Evolutionary conservation across 1,140 invertebrate species (phyloP).

Genomic region (Heliconius hermathena): DNA sequence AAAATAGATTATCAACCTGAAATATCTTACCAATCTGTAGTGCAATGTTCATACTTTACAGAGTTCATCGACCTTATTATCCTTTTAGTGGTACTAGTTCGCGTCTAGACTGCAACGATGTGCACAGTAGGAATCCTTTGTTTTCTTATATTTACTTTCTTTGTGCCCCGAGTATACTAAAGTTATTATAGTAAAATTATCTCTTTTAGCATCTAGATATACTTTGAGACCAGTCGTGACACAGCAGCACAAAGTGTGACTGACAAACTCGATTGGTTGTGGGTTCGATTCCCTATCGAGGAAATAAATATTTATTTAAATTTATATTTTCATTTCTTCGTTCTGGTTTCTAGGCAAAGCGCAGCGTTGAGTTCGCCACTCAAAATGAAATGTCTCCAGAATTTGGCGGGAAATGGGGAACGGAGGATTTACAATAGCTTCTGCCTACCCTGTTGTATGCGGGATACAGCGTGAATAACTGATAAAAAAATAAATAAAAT

Average conservation of each 20-base stretch:
- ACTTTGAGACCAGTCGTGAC: too few relatives aligned
- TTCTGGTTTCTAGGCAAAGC: too few relatives aligned
- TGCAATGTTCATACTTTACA: background rate
- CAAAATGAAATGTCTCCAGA: fast-evolving
- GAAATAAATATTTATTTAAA: too few relatives aligned
- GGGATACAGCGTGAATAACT: too few relatives aligned
- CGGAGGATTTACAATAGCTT: too few relatives aligned
- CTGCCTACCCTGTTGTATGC: too few relatives aligned
- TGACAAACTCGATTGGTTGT: background rate
- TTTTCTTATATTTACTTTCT: constrained; percentile 13
- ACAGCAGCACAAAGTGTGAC: too few relatives aligned
- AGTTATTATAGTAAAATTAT: background rate
- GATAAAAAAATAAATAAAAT: too few relatives aligned
- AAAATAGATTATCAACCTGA: too few relatives aligned
- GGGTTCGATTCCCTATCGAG: background rate
- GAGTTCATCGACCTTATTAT: constrained; percentile 18
- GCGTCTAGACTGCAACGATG: constrained; percentile 24
- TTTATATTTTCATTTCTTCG: too few relatives aligned
- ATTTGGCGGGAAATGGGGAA: too few relatives aligned
- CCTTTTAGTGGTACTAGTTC: background rate
- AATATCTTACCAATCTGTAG: background rate
- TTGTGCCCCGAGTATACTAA: background rate
- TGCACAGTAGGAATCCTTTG: background rate
- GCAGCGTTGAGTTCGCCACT: too few relatives aligned
- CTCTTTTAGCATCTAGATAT: background rate